A percentile compares a stretch with the other conserved stretches of the same genome.
These are phyloP conservation scores for Apodemia zela DNA, from an alignment of 2,888 invertebrate genomes.

Conservation along the genomic window DNA sequence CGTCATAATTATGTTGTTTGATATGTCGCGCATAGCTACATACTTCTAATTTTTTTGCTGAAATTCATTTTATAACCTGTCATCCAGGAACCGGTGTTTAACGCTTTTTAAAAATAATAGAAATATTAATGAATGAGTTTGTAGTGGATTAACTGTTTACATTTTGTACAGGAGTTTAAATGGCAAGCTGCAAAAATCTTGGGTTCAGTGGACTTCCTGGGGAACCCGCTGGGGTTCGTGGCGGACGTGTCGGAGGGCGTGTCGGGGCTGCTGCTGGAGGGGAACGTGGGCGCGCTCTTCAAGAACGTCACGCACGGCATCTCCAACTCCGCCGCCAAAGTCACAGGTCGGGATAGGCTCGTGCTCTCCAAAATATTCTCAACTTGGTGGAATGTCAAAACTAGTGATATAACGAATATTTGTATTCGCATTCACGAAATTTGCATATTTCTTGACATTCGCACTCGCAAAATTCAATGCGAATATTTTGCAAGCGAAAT, in stretches of 20 bases:
- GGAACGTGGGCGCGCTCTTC: conserved; percentile 94
- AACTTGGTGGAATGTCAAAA: too few relatives aligned
- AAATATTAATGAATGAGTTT: too few relatives aligned
- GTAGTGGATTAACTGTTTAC: too few relatives aligned
- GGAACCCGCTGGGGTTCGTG: conserved; percentile 97
- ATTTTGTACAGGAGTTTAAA: conserved; percentile 85
- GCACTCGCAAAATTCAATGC: too few relatives aligned
- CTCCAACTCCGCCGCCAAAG: conserved; percentile 98
- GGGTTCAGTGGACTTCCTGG: conserved; percentile 98
- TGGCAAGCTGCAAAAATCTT: conserved; percentile 98
- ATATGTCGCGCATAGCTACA: background rate
- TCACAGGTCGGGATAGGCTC: conserved; percentile 76
- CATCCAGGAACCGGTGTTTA: background rate
- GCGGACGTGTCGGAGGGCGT: conserved; percentile 98
- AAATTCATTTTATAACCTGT: background rate
- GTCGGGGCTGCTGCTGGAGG: conserved; percentile 94
- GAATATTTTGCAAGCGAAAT: too few relatives aligned
- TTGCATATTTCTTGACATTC: too few relatives aligned
- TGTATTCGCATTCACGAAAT: too few relatives aligned
- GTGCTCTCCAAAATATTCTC: too few relatives aligned
- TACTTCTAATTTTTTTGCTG: too few relatives aligned
- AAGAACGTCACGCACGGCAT: conserved; percentile 98
- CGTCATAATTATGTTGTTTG: too few relatives aligned
- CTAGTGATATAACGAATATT: too few relatives aligned
- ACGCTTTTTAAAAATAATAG: too few relatives aligned